These are phyloP conservation scores for Brienomyrus brachyistius DNA, from an alignment of 2,113 vertebrate genomes.

Conservation along the genomic window DNA sequence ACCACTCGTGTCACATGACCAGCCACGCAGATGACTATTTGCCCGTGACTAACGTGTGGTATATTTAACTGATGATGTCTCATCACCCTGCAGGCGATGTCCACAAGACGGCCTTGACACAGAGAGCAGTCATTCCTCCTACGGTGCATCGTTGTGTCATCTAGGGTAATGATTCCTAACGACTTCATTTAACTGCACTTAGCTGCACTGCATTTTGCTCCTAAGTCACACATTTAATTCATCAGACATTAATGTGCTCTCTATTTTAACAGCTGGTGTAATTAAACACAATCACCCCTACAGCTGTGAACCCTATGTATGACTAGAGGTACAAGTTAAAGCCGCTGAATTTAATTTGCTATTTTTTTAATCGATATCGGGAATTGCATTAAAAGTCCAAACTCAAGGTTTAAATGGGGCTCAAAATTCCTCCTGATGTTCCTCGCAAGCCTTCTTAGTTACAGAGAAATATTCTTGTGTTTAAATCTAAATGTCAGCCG, in stretches of 20 bases:
- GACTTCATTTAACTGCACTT: background rate
- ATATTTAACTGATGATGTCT: background rate
- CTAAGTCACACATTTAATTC: slow-evolving; percentile 7
- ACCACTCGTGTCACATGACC: background rate
- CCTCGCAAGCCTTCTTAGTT: background rate
- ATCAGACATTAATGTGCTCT: background rate
- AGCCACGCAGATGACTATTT: background rate
- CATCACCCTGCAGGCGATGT: background rate
- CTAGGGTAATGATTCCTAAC: background rate
- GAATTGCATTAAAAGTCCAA: background rate
- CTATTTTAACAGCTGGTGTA: background rate
- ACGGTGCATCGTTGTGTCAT: background rate
- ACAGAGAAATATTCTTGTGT: background rate
- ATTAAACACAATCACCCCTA: background rate
- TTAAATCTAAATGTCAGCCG: background rate
- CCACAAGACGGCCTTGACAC: background rate
- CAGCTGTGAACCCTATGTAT: background rate
- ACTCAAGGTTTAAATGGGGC: background rate
- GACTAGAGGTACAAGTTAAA: background rate
- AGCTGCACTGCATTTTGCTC: background rate
- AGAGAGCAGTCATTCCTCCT: background rate
- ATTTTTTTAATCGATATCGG: background rate
- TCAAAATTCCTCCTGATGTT: background rate
- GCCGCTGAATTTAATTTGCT: background rate
- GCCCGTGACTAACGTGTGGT: background rate